Evolutionary conservation across 2,797 vertebrate genomes (phyloP).

Genomic region (Hozukius guyotensis): DNA sequence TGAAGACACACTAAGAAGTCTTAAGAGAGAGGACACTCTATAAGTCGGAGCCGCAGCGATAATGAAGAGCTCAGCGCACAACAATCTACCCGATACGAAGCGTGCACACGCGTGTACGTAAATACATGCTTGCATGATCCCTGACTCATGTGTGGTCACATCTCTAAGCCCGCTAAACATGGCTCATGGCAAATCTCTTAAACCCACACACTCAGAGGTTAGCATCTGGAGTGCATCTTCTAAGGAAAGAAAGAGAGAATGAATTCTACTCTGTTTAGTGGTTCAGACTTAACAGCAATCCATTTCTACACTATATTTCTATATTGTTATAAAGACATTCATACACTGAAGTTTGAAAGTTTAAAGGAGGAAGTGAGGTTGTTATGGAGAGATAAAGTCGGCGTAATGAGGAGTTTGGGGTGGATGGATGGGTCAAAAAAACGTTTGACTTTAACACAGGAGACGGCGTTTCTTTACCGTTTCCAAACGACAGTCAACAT

Average conservation of each 20-base stretch:
- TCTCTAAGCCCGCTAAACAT: slow-evolving; percentile 48
- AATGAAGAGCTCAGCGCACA: slow-evolving; percentile 38
- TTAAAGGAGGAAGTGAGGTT: background rate
- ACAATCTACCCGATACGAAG: background rate
- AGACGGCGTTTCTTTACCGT: background rate
- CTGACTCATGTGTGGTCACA: slow-evolving; percentile 28
- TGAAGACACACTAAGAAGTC: slow-evolving; percentile 9
- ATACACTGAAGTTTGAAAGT: background rate
- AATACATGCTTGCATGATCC: slow-evolving; percentile 51
- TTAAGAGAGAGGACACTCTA: slow-evolving; percentile 19
- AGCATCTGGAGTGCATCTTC: slow-evolving; percentile 47
- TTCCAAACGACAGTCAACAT: background rate
- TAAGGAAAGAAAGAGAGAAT: background rate
- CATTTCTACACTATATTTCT: background rate
- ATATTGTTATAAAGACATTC: background rate
- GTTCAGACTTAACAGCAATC: background rate
- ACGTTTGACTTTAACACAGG: background rate
- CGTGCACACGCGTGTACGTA: background rate
- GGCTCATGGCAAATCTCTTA: slow-evolving; percentile 62
- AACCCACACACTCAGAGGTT: slow-evolving; percentile 36
- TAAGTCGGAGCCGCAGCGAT: slow-evolving; percentile 22
- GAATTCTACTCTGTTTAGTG: background rate
- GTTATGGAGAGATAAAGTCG: background rate
- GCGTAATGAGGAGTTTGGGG: fast-evolving
- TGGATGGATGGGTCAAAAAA: background rate